phyloP scores from a whole-genome alignment of 2,888 invertebrate species.

The Phlogophora meticulosa region DNA sequence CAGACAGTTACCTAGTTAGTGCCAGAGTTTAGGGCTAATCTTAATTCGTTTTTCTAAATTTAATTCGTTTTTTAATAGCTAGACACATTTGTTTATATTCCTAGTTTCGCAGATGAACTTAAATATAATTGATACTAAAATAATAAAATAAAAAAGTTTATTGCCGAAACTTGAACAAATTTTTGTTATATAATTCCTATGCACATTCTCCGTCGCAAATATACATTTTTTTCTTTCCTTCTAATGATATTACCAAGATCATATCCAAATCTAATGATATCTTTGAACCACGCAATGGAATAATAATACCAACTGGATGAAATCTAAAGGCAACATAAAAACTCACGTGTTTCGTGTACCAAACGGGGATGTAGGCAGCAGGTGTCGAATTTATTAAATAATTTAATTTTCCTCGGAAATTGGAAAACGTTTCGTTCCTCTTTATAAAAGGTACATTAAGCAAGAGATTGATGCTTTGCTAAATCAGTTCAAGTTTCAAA shows the following conservation, averaged over 20 bases:
- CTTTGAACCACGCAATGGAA: background rate
- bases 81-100: background rate
- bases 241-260: background rate
- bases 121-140: too few relatives aligned
- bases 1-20: too few relatives aligned
- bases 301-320: slow-evolving; percentile 12
- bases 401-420: background rate
- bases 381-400: slow-evolving; percentile 16
- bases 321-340: slow-evolving; percentile 8
- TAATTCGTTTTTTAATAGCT: background rate
- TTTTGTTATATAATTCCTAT: too few relatives aligned
- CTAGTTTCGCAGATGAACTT: too few relatives aligned
- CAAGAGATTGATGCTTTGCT: background rate
- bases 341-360: slow-evolving; percentile 21
- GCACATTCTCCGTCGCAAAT: too few relatives aligned
- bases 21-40: background rate
- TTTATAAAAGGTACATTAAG: background rate
- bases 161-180: too few relatives aligned
- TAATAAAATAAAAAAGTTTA: too few relatives aligned
- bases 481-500: background rate
- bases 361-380: background rate
- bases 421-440: background rate
- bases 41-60: background rate
- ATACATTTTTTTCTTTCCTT: background rate
- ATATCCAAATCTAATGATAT: slow-evolving; percentile 4